Evolutionary conservation across 2,113 vertebrate genomes (phyloP).

Genomic region (Ochotona princeps): DNA sequence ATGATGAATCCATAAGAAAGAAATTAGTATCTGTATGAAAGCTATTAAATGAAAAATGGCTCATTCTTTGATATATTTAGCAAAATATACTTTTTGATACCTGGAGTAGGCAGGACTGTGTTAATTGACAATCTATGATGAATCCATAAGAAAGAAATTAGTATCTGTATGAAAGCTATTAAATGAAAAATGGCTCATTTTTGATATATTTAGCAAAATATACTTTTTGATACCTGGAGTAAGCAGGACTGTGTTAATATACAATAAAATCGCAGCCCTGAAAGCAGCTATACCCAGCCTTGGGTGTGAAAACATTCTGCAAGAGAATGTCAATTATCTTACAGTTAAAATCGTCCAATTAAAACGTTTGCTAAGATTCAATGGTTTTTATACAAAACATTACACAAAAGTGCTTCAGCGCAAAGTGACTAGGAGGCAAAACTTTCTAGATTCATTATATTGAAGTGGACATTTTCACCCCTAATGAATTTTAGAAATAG

Average conservation of each 20-base stretch:
- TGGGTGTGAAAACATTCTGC: neutral
- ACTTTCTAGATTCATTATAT: neutral
- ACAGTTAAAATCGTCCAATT: neutral
- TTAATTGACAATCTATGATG: neutral
- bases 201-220: neutral
- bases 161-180: neutral
- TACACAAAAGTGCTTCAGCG: neutral
- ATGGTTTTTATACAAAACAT: neutral
- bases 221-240: neutral
- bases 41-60: neutral
- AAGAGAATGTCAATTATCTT: neutral
- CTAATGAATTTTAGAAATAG: neutral
- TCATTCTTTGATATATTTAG: neutral
- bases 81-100: too few relatives aligned
- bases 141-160: neutral
- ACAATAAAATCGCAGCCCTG: conserved; percentile 1
- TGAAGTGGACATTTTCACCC: neutral
- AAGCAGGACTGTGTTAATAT: neutral
- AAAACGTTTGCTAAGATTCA: conserved; percentile 12
- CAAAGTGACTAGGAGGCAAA: neutral
- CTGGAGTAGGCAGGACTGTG: too few relatives aligned
- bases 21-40: neutral
- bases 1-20: neutral
- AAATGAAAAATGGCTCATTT: neutral
- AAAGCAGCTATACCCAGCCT: neutral